Conservation (phyloP, 2,113 vertebrate species). For the Brachionichthys hirsutus region DNA sequence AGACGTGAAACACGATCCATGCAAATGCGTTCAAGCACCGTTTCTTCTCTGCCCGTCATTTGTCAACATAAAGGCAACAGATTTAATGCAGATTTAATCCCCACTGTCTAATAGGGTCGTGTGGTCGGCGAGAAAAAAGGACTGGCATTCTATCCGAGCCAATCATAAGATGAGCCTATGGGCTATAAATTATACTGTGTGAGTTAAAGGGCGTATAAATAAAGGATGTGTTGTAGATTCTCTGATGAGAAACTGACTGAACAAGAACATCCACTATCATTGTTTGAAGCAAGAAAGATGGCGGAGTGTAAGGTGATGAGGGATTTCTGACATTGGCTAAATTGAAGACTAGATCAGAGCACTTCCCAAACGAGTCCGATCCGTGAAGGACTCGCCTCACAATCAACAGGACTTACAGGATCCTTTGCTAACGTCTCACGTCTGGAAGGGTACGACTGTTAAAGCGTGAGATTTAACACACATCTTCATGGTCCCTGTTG, state of each 20-base stretch:
- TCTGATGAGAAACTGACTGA: neutral
- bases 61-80: slow-evolving; percentile 28
- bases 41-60: slow-evolving; percentile 7
- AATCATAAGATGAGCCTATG: slow-evolving; percentile 19
- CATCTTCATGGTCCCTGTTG: too few species aligned
- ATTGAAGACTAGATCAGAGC: too few species aligned
- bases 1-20: slow-evolving; percentile 7
- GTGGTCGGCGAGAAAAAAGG: slow-evolving; percentile 18
- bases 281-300: too few species aligned
- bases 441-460: too few species aligned
- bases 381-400: too few species aligned
- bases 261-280: too few species aligned
- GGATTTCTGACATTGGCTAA: too few species aligned
- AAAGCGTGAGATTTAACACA: too few species aligned
- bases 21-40: slow-evolving; percentile 1
- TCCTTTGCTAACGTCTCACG: too few species aligned
- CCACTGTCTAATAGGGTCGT: slow-evolving; percentile 35
- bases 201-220: slow-evolving; percentile 24
- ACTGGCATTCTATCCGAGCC: slow-evolving; percentile 19
- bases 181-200: slow-evolving; percentile 25
- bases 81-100: slow-evolving; percentile 43
- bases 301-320: too few species aligned
- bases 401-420: too few species aligned
- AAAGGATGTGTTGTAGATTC: slow-evolving; percentile 8
- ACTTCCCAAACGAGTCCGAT: too few species aligned